These are phyloP conservation scores for Scalopus aquaticus DNA, from an alignment of 2,113 vertebrate species.

Conservation along the genomic window DNA sequence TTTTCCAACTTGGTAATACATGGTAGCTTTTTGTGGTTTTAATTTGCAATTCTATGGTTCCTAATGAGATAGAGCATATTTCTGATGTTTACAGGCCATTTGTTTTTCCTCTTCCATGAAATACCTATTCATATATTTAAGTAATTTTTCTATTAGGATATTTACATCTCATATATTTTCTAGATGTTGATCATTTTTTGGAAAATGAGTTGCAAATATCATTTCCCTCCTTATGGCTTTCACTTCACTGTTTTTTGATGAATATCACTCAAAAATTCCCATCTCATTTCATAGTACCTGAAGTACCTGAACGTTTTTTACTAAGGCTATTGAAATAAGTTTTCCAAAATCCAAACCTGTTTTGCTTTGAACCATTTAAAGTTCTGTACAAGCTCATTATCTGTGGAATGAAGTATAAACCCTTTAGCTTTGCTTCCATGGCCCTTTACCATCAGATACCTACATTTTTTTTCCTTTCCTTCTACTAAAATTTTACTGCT, in stretches of 20 bases:
- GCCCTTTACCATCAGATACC: background rate
- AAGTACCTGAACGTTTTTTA: background rate
- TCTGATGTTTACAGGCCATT: background rate
- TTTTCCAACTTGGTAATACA: background rate
- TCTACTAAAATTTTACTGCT: background rate
- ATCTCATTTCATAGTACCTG: background rate
- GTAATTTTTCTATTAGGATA: background rate
- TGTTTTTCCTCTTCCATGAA: constrained; percentile 14
- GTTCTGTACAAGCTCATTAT: background rate
- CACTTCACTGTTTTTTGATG: background rate
- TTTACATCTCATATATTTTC: background rate
- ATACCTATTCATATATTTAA: background rate
- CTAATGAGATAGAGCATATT: background rate
- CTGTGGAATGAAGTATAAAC: background rate
- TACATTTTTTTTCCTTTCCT: background rate
- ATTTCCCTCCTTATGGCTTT: background rate
- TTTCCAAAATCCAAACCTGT: background rate
- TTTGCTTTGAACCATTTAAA: background rate
- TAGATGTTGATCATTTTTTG: background rate
- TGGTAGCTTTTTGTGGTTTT: background rate
- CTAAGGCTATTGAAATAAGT: background rate
- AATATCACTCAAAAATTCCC: background rate
- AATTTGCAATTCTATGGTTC: background rate
- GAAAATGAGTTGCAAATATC: background rate
- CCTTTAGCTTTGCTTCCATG: background rate